Evolutionary conservation across 30 jellyfish, hydroid and myxozoan genomes (phyloP).

Genomic region (Chrysaora quinquecirrha): DNA sequence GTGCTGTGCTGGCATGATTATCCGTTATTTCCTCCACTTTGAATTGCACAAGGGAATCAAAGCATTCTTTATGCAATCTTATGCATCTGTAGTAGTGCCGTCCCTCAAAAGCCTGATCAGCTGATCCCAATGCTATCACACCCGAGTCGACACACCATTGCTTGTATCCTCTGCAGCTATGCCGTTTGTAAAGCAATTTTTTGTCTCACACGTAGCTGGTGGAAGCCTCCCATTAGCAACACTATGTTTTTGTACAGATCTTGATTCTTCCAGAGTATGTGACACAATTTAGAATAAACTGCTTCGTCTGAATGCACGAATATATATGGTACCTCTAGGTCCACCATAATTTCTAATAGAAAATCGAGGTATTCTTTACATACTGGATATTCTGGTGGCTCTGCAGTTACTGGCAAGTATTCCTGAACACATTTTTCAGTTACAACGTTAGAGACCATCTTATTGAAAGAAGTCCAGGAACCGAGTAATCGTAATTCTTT

Average conservation of each 20-base stretch:
- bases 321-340: constrained; percentile 23
- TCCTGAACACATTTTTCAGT: constrained; percentile 20
- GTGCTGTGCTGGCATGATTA: background rate
- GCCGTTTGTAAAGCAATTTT: constrained; percentile 23
- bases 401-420: no score
- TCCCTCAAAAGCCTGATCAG: constrained; percentile 22
- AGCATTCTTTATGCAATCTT: background rate
- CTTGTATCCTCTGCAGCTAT: constrained; percentile 41
- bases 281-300: constrained; percentile 38
- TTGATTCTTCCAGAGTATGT: background rate
- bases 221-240: constrained; percentile 51
- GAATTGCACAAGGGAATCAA: constrained; percentile 37
- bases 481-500: no score
- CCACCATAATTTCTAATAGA: background rate
- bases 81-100: constrained; percentile 40
- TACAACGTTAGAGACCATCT: no score
- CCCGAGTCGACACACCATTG: constrained; percentile 51
- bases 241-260: background rate
- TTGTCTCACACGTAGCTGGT: constrained; percentile 45
- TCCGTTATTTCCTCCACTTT: constrained; percentile 6
- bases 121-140: constrained; percentile 39
- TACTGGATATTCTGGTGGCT: constrained; percentile 43
- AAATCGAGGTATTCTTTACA: constrained; percentile 6
- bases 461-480: constrained; percentile 39
- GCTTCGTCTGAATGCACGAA: constrained; percentile 48